Base-by-base conservation (phyloP, 2,113 vertebrate genomes). In the Phainopepla nitens region DNA sequence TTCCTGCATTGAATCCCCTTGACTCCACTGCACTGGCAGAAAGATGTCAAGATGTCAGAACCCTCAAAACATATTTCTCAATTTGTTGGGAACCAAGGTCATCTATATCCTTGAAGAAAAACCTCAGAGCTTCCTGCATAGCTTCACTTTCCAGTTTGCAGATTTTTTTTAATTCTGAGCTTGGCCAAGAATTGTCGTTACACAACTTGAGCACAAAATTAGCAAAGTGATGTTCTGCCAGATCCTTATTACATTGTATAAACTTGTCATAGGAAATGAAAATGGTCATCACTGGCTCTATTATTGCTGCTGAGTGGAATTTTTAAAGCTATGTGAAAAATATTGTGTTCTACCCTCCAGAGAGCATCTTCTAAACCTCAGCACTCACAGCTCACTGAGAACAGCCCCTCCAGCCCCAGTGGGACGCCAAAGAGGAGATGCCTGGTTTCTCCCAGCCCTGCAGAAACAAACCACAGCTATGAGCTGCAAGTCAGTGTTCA, bases 221-320 rank as follows among this genome's bases (percentile, higher is more conserved):
- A 86, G 31, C 50, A 65, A 94, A 83, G 31, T 24, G 21, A 53
- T 95, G 58, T 90, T 89, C 82, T 88, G 75, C 64, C 88, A 95
- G 79, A 66, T 81, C 25, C 18, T 79, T 93, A 73, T 72, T 61
- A 53, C 28, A 54, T 56, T 82, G 28, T 57, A 41, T 73, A 73
- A 88, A 81, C 54, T 88, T 91, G 64, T 90, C 79, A 89, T 14
- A 81, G 78, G 58, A 81, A 90, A 90, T 83, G 82, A 93, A 83
- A 92, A 81, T 39, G 94, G 33, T 66, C 19, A 72, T 65, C 82
- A 73, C 50, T 73, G 53, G 14, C n/a, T 77, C 35, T 7, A 4
- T 42, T 10, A 19, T 22, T 80, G 42, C 42, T 83, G 7, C 9
- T 58, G 64, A n/a, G 18, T 50, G 33, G 23, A 20, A 73, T 88